phyloP scores from a whole-genome alignment of 1,140 invertebrate genomes.

The Nephila pilipes region DNA sequence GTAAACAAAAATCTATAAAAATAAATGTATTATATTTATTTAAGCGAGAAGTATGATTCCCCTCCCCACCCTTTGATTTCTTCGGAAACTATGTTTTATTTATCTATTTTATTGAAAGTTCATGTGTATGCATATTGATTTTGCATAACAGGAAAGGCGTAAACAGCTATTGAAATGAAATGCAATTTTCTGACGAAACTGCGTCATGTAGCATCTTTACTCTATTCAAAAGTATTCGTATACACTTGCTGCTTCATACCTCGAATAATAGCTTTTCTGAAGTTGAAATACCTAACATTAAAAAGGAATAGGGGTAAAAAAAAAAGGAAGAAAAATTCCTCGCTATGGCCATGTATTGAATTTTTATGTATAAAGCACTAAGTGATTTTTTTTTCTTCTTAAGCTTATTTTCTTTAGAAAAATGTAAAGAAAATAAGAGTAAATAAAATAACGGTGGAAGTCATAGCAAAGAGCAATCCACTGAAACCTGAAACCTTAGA shows the following conservation, averaged over 20 bases:
- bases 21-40: too few relatives aligned
- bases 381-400: not conserved
- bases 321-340: not conserved
- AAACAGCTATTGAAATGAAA: too few relatives aligned
- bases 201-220: too few relatives aligned
- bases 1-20: too few relatives aligned
- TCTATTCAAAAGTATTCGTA: not conserved
- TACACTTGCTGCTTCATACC: not conserved
- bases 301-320: not conserved
- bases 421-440: conserved; percentile 20
- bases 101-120: too few relatives aligned
- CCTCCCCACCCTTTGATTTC: too few relatives aligned
- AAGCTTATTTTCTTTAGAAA: not conserved
- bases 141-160: too few relatives aligned
- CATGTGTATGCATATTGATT: too few relatives aligned
- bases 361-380: conserved; percentile 12
- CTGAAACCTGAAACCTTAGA: conserved; percentile 53
- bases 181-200: too few relatives aligned
- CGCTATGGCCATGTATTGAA: not conserved
- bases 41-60: too few relatives aligned
- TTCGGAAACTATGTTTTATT: too few relatives aligned
- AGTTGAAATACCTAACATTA: not conserved
- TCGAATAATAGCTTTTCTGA: not conserved
- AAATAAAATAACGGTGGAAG: conserved; percentile 21
- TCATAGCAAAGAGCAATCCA: conserved; percentile 42